phyloP scores from a whole-genome alignment of 2,797 vertebrate species.

The Gymnoscopelus braueri region DNA sequence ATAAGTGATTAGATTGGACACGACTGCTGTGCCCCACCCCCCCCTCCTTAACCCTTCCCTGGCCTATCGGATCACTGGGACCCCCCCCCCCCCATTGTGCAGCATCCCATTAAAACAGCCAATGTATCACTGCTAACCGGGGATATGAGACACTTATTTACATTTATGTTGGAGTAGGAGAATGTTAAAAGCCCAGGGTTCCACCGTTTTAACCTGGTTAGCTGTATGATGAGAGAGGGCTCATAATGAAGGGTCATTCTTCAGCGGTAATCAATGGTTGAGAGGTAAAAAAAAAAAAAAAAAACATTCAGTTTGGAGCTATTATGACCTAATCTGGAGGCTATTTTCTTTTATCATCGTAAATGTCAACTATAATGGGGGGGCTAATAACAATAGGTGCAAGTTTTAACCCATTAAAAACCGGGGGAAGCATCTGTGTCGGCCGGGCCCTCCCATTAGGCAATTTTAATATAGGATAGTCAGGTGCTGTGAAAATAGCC shows the following conservation, averaged over 20 bases:
- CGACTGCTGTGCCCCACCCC: constrained; percentile 43
- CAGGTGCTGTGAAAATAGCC: no score
- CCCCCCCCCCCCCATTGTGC: no score
- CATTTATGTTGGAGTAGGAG: constrained; percentile 64
- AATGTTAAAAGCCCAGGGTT: constrained; percentile 49
- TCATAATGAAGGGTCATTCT: constrained; percentile 53
- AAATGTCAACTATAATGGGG: constrained; percentile 25
- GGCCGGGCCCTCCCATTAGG: no score
- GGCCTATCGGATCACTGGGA: no score
- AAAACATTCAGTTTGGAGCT: constrained; percentile 9
- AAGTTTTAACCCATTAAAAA: no score
- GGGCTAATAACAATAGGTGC: no score
- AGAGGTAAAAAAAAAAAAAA: constrained; percentile 36
- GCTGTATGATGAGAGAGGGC: constrained; percentile 56
- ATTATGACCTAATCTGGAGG: constrained; percentile 34
- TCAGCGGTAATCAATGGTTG: constrained; percentile 56
- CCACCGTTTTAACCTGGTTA: constrained; percentile 67
- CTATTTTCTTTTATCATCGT: constrained; percentile 29
- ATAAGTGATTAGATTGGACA: constrained; percentile 61
- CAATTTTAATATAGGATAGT: no score
- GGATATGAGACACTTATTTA: constrained; percentile 71
- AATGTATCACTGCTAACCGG: constrained; percentile 62
- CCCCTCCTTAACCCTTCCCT: constrained; percentile 59
- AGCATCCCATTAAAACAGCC: constrained; percentile 63
- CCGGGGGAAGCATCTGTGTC: no score